phyloP scores from a whole-genome alignment of 1,140 invertebrate species.

The Drosophila simulans region DNA sequence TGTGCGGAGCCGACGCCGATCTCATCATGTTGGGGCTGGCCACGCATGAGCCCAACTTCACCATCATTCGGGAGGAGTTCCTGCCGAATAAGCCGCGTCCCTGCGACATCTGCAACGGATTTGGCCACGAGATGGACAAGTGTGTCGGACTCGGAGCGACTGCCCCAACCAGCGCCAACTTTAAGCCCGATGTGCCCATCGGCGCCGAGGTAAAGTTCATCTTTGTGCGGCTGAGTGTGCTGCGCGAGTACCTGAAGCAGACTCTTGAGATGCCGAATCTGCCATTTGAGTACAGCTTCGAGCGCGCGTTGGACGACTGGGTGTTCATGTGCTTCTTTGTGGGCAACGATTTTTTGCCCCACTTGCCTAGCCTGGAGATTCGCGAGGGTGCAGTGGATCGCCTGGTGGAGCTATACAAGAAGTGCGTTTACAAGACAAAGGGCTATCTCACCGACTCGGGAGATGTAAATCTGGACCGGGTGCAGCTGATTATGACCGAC shows the following conservation, averaged over 20 bases:
- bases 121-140: conserved; percentile 98
- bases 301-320: conserved; percentile 98
- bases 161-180: conserved; percentile 39
- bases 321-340: conserved; percentile 99
- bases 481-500: conserved; percentile 97
- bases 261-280: conserved; percentile 97
- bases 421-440: conserved; percentile 96
- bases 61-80: conserved; percentile 99
- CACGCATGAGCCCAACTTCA: conserved; percentile 99
- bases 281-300: conserved; percentile 95
- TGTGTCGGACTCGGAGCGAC: conserved; percentile 90
- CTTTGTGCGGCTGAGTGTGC: conserved; percentile 95
- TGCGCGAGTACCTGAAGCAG: conserved; percentile 97
- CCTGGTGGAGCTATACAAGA: conserved; percentile 97
- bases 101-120: conserved; percentile 98
- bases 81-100: conserved; percentile 98
- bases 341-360: conserved; percentile 99
- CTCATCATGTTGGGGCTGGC: conserved; percentile 99
- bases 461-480: conserved; percentile 95
- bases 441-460: conserved; percentile 98
- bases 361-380: conserved; percentile 99
- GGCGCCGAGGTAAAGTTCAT: conserved; percentile 92
- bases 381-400: conserved; percentile 98
- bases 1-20: conserved; percentile 99
- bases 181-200: conserved; percentile 85